Base-by-base conservation (phyloP, 2,888 invertebrate species). In the Mylabris sibirica region DNA sequence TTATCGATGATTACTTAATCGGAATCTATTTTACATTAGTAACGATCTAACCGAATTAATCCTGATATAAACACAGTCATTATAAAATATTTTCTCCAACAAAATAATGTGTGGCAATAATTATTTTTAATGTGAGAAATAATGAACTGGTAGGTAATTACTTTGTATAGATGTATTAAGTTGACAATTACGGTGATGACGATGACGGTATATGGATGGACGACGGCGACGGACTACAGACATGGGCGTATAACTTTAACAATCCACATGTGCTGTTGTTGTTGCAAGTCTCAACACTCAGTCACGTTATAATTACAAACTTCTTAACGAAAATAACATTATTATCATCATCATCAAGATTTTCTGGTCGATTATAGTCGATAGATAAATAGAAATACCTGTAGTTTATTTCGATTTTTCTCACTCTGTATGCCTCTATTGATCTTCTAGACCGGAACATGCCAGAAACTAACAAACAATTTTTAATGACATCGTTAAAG, bases 401-500 rank as follows among this genome's bases (percentile, higher is more conserved):
- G 57, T 22, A 24, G 22, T 24, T 57, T 57, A 14, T 24, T 22
- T 53, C n/a, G 0, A 3, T 53, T 1, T 49, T 8, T 11, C n/a
- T 24, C 24, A 24, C 1, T 22, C n/a, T n/a, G n/a, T 11, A 22
- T 12, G 1, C 12, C 20, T 49, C n/a, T n/a, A n/a, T 57, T 4
- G 2, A 11, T 57, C 24, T 74, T 76, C 77, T 67, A 74, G 73
- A 78, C 81, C 81, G 81, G 80, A 82, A 82, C 81, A 77, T 76
- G 77, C 72, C 71, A 77, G 30, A n/a, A 79, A 80, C 49, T 79
- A 80, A 80, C 79, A 80, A 80, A 80, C 80, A 81, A 74, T 77
- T 77, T 77, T 77, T 77, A 79, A 80, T 76, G 77, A 79, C 78
- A 71, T 77, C 77, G 77, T 79, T 79, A 79, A 78, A 76, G 64